Evolutionary conservation across 2,113 vertebrate species (phyloP).

Genomic region (Nanger granti): DNA sequence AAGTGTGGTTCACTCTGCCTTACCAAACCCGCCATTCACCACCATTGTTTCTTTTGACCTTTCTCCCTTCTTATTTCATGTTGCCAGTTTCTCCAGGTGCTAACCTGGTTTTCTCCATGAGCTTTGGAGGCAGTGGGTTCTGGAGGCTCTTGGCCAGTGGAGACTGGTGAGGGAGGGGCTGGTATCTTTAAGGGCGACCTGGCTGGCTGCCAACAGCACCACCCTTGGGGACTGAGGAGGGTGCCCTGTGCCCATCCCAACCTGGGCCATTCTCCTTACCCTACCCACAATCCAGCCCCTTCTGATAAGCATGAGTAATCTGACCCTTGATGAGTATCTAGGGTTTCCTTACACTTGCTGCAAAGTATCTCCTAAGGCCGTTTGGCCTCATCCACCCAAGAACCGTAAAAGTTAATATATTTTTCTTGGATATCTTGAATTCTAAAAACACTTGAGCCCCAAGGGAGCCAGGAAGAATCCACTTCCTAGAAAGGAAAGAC

Average conservation of each 20-base stretch:
- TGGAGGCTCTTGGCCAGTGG: neutral
- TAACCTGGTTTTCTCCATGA: neutral
- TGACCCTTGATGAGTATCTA: neutral
- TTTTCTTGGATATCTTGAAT: constrained; percentile 6
- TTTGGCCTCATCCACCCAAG: neutral
- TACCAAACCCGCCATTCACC: neutral
- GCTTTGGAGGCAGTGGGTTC: neutral
- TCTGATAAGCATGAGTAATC: neutral
- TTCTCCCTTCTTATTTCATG: neutral
- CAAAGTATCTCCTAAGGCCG: neutral
- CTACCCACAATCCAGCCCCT: neutral
- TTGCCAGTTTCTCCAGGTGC: neutral
- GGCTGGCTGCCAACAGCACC: neutral
- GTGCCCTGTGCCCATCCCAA: neutral
- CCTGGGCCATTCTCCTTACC: neutral
- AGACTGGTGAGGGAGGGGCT: neutral
- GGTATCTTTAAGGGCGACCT: neutral
- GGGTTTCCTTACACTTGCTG: neutral
- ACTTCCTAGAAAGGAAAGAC: neutral
- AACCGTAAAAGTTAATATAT: neutral
- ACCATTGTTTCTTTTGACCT: neutral
- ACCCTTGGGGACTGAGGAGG: neutral
- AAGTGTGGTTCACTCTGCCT: neutral
- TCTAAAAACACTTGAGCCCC: neutral
- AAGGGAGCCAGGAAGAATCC: neutral